Conservation (phyloP, 2,888 invertebrate genomes). For the Rapana venosa region DNA sequence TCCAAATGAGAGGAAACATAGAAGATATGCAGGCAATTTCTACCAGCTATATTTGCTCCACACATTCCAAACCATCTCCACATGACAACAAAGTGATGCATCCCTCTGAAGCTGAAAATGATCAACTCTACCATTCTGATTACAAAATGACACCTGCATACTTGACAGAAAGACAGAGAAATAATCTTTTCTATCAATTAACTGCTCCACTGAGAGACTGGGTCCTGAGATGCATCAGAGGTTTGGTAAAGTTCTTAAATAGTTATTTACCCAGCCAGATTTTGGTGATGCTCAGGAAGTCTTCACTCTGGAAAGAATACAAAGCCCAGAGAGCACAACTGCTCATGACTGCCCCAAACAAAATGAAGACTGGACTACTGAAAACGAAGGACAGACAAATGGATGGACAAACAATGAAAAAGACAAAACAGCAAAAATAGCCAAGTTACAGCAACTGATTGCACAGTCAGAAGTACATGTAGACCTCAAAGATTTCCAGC, state of each 20-base stretch:
- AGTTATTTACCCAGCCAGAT: not conserved
- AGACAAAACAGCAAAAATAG: slow-evolving; percentile 1
- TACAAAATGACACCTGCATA: not conserved
- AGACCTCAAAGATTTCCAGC: not conserved
- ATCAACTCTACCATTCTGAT: not conserved
- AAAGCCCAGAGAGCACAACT: not conserved
- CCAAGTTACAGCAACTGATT: slow-evolving; percentile 4
- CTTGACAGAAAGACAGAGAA: not conserved
- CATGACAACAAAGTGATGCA: not conserved
- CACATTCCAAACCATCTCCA: not conserved
- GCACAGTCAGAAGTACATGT: not conserved
- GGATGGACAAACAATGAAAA: not conserved
- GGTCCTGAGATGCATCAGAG: not conserved
- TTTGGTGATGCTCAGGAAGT: not conserved
- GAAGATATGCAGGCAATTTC: not conserved
- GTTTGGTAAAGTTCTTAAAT: not conserved
- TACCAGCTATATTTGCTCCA: too few species aligned
- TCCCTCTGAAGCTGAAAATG: not conserved
- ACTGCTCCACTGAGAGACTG: slow-evolving; percentile 22
- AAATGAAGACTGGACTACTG: not conserved
- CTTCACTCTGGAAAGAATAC: not conserved
- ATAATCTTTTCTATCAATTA: not conserved
- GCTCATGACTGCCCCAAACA: not conserved
- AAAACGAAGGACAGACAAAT: not conserved
- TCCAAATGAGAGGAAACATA: slow-evolving; percentile 24